These are phyloP conservation scores for Scatophagus argus DNA, from an alignment of 2,113 vertebrate genomes.

Conservation along the genomic window DNA sequence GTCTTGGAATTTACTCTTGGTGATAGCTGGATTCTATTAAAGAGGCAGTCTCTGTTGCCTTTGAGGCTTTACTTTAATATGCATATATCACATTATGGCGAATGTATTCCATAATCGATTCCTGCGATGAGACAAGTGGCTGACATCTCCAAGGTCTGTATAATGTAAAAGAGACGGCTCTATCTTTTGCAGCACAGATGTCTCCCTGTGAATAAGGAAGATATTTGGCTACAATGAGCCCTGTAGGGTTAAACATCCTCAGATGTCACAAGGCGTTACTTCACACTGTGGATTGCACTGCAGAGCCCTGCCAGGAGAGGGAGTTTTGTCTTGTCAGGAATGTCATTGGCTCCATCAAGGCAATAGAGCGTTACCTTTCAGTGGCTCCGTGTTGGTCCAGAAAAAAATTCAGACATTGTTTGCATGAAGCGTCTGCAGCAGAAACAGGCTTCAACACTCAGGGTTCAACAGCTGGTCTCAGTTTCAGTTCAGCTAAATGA, in stretches of 20 bases:
- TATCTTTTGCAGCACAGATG: constrained; percentile 43
- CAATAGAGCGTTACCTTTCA: neutral
- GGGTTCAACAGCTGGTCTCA: constrained; percentile 40
- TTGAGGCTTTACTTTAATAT: constrained; percentile 74
- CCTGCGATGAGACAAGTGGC: constrained; percentile 73
- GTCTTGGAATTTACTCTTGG: constrained; percentile 74
- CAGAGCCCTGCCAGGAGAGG: constrained; percentile 77
- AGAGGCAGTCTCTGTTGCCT: constrained; percentile 54
- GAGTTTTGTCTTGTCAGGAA: constrained; percentile 53
- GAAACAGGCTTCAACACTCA: constrained; percentile 25
- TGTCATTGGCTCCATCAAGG: constrained; percentile 39
- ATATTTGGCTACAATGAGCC: constrained; percentile 60
- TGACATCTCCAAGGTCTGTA: constrained; percentile 72
- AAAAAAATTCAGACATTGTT: constrained; percentile 15
- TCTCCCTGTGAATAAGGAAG: constrained; percentile 27
- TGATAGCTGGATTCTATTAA: constrained; percentile 76
- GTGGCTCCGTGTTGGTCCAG: constrained; percentile 37
- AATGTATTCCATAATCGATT: constrained; percentile 73
- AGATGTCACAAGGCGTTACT: constrained; percentile 72
- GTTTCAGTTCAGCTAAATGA: constrained; percentile 19
- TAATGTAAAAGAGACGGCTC: constrained; percentile 66
- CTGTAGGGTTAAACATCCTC: constrained; percentile 70
- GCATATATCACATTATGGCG: constrained; percentile 72
- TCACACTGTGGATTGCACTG: constrained; percentile 53
- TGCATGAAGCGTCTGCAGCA: constrained; percentile 27